These are phyloP conservation scores for Ctenosaura bakeri DNA, from an alignment of 2,797 vertebrate genomes.

Conservation along the genomic window DNA sequence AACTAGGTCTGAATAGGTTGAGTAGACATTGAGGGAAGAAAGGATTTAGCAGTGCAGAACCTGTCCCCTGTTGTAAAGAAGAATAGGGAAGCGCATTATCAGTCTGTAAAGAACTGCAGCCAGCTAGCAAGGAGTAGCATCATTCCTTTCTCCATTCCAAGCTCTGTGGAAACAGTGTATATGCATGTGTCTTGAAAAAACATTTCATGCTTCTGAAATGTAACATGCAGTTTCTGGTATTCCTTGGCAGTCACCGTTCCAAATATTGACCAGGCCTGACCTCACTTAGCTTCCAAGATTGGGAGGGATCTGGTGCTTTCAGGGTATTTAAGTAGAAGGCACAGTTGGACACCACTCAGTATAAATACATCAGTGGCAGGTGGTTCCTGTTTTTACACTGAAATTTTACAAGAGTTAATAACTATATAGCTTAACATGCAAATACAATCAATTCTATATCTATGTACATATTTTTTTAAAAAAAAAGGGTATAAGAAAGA, in stretches of 20 bases:
- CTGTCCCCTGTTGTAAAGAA: not conserved
- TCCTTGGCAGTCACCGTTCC: no score
- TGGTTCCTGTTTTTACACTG: not conserved
- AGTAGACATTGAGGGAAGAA: not conserved
- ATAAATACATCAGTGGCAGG: not conserved
- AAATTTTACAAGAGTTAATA: not conserved
- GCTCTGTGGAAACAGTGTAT: not conserved
- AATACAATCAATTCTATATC: not conserved
- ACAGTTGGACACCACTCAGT: not conserved
- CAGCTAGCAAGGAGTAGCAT: no score
- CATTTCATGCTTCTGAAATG: no score
- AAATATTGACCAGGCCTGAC: no score
- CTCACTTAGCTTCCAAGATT: no score
- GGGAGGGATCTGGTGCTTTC: no score
- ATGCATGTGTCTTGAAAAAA: no score
- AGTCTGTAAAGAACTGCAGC: no score
- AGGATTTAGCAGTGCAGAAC: not conserved
- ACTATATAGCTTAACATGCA: not conserved
- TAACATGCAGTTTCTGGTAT: no score
- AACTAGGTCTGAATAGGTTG: not conserved
- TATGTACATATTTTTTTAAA: not conserved
- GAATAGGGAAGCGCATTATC: not conserved
- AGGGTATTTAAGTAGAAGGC: no score
- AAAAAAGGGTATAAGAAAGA: not conserved
- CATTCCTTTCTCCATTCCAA: not conserved